Evolutionary conservation across 2,888 invertebrate genomes (phyloP), one percentile per base, ranked within the genome.

Genomic region (Drosophila hamatofila): DNA sequence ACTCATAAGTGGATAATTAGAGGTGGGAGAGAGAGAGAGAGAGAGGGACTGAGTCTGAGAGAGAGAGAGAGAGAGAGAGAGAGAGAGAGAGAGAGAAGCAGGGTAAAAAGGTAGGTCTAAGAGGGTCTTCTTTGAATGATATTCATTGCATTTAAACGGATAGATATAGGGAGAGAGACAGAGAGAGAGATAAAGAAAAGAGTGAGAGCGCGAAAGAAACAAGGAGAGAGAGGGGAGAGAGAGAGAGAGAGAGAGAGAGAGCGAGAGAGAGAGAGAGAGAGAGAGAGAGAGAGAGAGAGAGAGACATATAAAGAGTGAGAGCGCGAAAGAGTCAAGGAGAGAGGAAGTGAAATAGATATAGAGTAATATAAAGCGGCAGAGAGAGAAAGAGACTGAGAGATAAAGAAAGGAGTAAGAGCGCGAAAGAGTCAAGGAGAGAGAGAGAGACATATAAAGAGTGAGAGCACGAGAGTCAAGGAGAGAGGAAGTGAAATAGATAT

Each of bases 1-100:
- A 30, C 5, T 27, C 48, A 49, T 49, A 49, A 49, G 48, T 30
- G 48, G n/a, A 27, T 48, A 48, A 48, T 48, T 12, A 18, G 18
- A 18, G 48, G 27, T 11, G 23, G 8, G 16, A 44, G 23, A 23
- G 23, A 3, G 44, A 2, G 25, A 25, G 8, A 30, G 30, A 25
- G 25, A 25, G 25, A 25, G 25, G 5, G 25, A 25, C 2, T 25
- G 18, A 41, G 12, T n/a, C n/a, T n/a, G n/a, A 14, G 2, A 21
- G 18, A 11, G 41, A 11, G 7, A 41, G 11, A 5, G 41, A 30
- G 30, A 30, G 42, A 6, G 21, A 42, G 6, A 14, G 12, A 9
- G 21, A 1, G 23, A 3, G 11, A 44, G 14, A 6, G 21, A 1
- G 16, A 9, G 8, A 16, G 14, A 37, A 2, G 30, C 9, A 30